A percentile compares a stretch with the other conserved stretches of the same genome.
Evolutionary conservation across 2,888 invertebrate genomes (phyloP).

Genomic region (Tipula helvola): DNA sequence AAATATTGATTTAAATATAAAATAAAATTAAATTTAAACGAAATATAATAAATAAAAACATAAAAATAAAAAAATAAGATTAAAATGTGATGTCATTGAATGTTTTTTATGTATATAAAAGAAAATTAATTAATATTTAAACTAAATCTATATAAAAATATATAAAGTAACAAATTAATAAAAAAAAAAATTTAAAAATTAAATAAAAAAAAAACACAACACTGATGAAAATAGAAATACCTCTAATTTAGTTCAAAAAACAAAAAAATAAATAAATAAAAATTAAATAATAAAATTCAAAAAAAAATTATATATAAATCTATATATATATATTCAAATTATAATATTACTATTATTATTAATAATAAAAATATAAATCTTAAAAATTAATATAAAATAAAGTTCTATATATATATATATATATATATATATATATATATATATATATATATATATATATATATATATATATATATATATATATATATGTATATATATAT

Average conservation of each 20-base stretch:
- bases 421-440: neutral
- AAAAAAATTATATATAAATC: slow-evolving; percentile 5
- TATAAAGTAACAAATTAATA: slow-evolving; percentile 4
- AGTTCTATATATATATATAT: neutral
- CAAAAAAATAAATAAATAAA: slow-evolving; percentile 12
- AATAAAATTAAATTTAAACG: neutral
- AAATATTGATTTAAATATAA: neutral
- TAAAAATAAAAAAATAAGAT: neutral
- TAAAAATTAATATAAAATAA: neutral
- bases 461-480: slow-evolving; percentile 10
- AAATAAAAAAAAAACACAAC: slow-evolving; percentile 16
- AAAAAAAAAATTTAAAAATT: slow-evolving; percentile 7
- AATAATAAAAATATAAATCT: neutral
- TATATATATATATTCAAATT: slow-evolving; percentile 5
- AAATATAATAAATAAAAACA: neutral
- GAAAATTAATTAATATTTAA: slow-evolving; percentile 1
- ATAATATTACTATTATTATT: neutral
- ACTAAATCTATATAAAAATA: neutral
- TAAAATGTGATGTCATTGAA: slow-evolving; percentile 7
- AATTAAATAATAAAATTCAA: slow-evolving; percentile 7
- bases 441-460: neutral
- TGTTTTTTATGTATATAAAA: slow-evolving; percentile 8
- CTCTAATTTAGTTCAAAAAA: slow-evolving; percentile 37
- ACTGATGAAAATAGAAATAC: slow-evolving; percentile 38
- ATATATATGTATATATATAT: neutral